Percentiles rank a stretch among this genome's conserved stretches.
These are phyloP conservation scores for Pachypanchax playfairii DNA, from an alignment of 2,113 vertebrate species.

Conservation along the genomic window DNA sequence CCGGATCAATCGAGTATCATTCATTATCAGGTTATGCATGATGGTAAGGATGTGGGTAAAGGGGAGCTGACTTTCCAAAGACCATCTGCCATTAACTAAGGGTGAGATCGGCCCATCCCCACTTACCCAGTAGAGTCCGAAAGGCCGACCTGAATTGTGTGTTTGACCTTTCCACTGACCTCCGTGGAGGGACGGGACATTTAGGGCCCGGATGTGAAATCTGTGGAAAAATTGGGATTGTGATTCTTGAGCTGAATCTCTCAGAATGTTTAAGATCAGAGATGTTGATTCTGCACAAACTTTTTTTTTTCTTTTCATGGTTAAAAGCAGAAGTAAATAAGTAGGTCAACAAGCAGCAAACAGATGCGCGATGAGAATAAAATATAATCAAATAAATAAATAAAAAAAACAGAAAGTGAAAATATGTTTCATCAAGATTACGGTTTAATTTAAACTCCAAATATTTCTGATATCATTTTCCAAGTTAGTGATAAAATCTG, in stretches of 20 bases:
- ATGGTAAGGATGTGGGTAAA: slow-evolving; percentile 40
- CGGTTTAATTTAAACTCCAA: neutral
- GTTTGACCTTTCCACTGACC: slow-evolving; percentile 74
- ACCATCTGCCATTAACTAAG: slow-evolving; percentile 52
- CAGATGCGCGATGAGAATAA: too few species aligned
- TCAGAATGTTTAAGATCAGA: slow-evolving; percentile 38
- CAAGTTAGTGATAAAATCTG: neutral
- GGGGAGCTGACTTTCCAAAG: slow-evolving; percentile 43
- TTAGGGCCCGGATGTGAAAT: slow-evolving; percentile 49
- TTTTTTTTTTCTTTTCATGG: too few species aligned
- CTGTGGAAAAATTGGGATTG: slow-evolving; percentile 35
- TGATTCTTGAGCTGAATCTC: slow-evolving; percentile 36
- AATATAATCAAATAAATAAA: too few species aligned
- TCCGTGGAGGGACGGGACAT: slow-evolving; percentile 45
- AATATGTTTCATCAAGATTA: neutral
- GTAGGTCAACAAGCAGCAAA: too few species aligned
- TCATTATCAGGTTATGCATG: slow-evolving; percentile 75
- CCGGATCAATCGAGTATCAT: slow-evolving; percentile 75
- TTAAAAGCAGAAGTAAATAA: neutral
- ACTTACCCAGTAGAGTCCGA: slow-evolving; percentile 61
- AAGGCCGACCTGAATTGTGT: slow-evolving; percentile 63
- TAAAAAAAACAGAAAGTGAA: neutral
- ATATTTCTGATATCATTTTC: too few species aligned
- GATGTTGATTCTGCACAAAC: neutral
- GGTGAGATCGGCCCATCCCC: slow-evolving; percentile 29